phyloP scores from a whole-genome alignment of 2,113 vertebrate species.

The Trochalopteron elliotii region DNA sequence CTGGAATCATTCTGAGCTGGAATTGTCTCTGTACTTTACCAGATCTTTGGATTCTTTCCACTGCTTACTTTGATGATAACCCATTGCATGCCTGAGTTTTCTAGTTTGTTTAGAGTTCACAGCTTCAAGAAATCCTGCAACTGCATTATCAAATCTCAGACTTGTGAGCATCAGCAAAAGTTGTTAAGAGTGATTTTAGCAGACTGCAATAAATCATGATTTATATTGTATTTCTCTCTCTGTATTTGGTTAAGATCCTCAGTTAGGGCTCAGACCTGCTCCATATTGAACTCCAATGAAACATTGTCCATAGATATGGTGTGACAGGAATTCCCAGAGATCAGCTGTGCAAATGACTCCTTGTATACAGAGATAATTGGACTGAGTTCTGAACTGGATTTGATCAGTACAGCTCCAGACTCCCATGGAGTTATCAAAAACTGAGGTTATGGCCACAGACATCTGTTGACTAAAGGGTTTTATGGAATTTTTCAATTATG shows the following conservation, averaged over 20 bases:
- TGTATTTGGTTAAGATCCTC: not conserved
- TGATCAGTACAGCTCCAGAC: not conserved
- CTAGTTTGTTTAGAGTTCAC: not conserved
- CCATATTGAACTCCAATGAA: not conserved
- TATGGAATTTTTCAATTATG: not conserved
- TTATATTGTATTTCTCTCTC: not conserved
- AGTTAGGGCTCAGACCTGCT: not conserved
- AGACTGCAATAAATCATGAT: not conserved
- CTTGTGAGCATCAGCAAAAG: not conserved
- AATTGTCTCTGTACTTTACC: not conserved
- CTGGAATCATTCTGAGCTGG: not conserved
- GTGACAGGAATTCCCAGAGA: not conserved
- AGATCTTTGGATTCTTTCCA: not conserved
- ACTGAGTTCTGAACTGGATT: constrained; percentile 8
- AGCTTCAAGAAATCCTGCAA: not conserved
- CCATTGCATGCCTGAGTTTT: not conserved
- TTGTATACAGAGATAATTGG: not conserved
- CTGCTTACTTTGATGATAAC: not conserved
- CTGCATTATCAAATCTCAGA: not conserved
- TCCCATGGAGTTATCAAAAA: not conserved
- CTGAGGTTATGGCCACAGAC: not conserved
- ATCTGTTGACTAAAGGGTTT: not conserved
- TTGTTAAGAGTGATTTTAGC: not conserved
- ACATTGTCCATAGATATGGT: not conserved
- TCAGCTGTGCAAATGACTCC: not conserved